These are phyloP conservation scores for Volucella bombylans DNA, from an alignment of 2,888 invertebrate genomes.

Conservation along the genomic window DNA sequence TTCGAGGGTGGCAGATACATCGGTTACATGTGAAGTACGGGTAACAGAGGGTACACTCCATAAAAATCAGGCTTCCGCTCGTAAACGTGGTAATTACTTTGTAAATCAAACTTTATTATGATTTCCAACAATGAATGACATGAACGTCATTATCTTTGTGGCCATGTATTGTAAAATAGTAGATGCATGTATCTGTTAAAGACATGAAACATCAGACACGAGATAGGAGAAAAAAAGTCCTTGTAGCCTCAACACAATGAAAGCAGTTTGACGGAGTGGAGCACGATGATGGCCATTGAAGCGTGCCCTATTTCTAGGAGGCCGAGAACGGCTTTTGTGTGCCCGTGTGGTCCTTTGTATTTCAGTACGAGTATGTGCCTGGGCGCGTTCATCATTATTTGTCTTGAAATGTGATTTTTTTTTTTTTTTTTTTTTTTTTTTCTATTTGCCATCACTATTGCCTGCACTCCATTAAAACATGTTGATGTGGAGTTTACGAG, in stretches of 20 bases:
- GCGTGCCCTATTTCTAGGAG: conserved; percentile 33
- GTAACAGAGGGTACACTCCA: conserved; percentile 49
- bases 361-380: too few species aligned
- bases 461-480: conserved; percentile 58
- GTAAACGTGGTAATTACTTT: conserved; percentile 70
- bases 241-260: too few species aligned
- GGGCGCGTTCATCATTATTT: conserved; percentile 10
- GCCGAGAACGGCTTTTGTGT: background rate
- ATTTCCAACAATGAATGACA: conserved; percentile 58
- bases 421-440: conserved; percentile 11
- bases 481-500: conserved; percentile 21
- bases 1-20: background rate
- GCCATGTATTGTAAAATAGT: background rate
- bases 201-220: background rate
- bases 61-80: conserved; percentile 63
- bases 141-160: conserved; percentile 47
- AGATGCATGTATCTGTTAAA: too few species aligned
- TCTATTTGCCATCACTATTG: conserved; percentile 40
- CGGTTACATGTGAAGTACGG: background rate
- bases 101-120: conserved; percentile 70
- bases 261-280: background rate
- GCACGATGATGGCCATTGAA: conserved; percentile 48
- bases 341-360: background rate
- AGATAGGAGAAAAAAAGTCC: too few species aligned
- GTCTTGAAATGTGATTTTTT: conserved; percentile 34